Evolutionary conservation across 2,888 invertebrate species (phyloP), one percentile per base, ranked within the genome.

Genomic region (Frankliniella fusca): DNA sequence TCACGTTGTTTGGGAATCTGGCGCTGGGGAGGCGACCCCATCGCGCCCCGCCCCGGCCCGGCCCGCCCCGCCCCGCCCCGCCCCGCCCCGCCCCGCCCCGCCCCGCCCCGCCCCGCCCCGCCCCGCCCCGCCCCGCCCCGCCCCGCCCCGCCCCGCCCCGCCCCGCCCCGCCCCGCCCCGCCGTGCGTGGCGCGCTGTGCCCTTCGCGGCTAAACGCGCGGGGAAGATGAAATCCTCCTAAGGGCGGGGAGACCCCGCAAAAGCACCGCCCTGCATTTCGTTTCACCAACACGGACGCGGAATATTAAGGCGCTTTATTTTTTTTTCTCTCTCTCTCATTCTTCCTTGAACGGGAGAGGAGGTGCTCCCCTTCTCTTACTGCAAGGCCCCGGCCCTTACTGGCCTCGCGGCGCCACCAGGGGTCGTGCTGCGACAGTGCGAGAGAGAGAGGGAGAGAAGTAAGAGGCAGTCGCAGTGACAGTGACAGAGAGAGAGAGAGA

Each of bases 211-310:
- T 61, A 61, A 76, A 76, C 61, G 61, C 54, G 23, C 70, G 70
- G 61, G 70, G 70, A 27, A 76, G 70, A 76, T 76, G 70, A 76
- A 76, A 76, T 76, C 70, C 70, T 76, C 70, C 70, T 76, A 38
- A 38, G 38, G 38, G 38, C 38, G 38, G 38, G 2, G 38, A 2
- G 38, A 38, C 38, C 38, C 3, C 38, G 38, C 38, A 5, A 2
- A 2, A 2, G 38, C 38, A 0, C 15, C 20, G 61, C 61, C 23
- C 5, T 27, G 70, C 70, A 76, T 76, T 76, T 76, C 70, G 70
- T 27, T 76, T 10, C 70, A 23, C 27, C 70, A 76, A 76, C 70
- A 76, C 70, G 70, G 70, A 12, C 27, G n/a, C n/a, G 70, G 70
- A 76, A 76, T 76, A 76, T 76, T 76, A 76, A 76, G 70, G 27